These are phyloP conservation scores for Caenorhabditis uteleia DNA, from an alignment of 2,888 invertebrate genomes.

Conservation along the genomic window DNA sequence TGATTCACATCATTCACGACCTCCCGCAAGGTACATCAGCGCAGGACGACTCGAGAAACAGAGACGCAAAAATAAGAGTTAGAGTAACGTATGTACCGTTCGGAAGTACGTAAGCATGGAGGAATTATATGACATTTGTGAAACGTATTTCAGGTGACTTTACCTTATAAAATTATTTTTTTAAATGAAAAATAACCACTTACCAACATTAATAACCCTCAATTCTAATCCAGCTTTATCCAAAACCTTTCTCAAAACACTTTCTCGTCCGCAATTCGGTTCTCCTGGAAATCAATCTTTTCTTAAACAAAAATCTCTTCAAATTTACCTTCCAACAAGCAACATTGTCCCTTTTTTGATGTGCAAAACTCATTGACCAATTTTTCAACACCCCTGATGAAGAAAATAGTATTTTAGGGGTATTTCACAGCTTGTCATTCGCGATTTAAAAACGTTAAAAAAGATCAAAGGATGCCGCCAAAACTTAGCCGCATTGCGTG, in stretches of 20 bases:
- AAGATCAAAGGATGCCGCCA: no score
- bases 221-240: constrained; percentile 6
- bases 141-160: no score
- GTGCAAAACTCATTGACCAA: constrained; percentile 24
- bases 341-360: constrained; percentile 32
- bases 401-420: no score
- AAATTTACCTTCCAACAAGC: constrained; percentile 25
- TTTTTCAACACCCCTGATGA: constrained; percentile 19
- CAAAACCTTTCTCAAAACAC: constrained; percentile 17
- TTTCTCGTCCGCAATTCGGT: constrained; percentile 28
- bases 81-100: no score
- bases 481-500: neutral
- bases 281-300: constrained; percentile 10
- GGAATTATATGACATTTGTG: no score
- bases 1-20: no score
- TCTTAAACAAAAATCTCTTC: neutral
- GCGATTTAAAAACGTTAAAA: no score
- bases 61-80: no score
- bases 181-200: neutral
- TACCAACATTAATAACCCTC: constrained; percentile 28
- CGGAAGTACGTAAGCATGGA: no score
- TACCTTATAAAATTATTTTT: neutral
- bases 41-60: no score
- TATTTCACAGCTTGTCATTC: no score
- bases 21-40: no score